These are phyloP conservation scores for Augiades crinisus DNA, from an alignment of 2,888 invertebrate species.

Conservation along the genomic window DNA sequence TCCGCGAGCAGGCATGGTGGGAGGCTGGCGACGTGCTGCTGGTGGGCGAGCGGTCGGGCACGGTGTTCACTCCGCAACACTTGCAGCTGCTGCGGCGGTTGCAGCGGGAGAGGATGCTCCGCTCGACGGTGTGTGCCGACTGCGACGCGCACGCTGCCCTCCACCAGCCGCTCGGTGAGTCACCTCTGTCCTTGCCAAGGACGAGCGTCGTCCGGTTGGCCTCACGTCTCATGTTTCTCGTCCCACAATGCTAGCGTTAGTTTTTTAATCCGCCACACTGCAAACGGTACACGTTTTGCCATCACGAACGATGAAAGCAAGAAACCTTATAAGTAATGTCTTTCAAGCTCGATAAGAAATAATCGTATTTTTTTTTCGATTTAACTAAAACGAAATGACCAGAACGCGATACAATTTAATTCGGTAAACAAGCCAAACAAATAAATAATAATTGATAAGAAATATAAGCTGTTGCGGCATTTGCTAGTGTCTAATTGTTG, in stretches of 20 bases:
- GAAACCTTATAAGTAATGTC: constrained; percentile 23
- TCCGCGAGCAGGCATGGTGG: constrained; percentile 81
- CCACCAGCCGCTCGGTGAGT: constrained; percentile 75
- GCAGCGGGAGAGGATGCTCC: constrained; percentile 82
- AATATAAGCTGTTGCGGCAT: constrained; percentile 19
- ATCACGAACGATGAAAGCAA: constrained; percentile 10
- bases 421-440: neutral
- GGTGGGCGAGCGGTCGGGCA: constrained; percentile 79
- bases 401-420: neutral
- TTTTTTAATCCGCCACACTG: neutral
- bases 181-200: constrained; percentile 55
- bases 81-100: constrained; percentile 84
- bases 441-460: neutral
- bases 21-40: constrained; percentile 81
- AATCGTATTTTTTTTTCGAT: neutral
- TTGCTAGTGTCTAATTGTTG: constrained; percentile 3
- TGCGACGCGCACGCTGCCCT: constrained; percentile 73
- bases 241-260: constrained; percentile 7
- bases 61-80: constrained; percentile 85
- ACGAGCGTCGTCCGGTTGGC: constrained; percentile 41
- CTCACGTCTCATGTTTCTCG: constrained; percentile 39
- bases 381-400: too few species aligned
- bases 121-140: constrained; percentile 78
- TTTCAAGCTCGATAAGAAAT: neutral
- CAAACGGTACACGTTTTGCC: constrained; percentile 11